Percentiles rank a stretch among this genome's conserved stretches.
Conservation (phyloP, 2,797 vertebrate genomes). For the Paratrypauchen microcephalus region DNA sequence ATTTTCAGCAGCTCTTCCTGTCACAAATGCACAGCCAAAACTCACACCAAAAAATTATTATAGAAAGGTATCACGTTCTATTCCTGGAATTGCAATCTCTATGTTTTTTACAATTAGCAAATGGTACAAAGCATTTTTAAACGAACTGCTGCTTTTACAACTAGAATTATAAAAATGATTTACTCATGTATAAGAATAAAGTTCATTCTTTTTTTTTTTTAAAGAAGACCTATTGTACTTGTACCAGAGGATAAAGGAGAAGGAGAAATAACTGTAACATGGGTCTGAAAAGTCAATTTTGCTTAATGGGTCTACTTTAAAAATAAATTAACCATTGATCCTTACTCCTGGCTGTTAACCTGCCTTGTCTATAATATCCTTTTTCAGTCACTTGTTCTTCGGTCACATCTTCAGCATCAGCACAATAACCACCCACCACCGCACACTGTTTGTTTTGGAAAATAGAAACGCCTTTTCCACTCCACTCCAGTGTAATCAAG, state of each 20-base stretch:
- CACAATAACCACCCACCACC: not conserved
- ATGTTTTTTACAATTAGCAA: not conserved
- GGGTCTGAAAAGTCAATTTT: too few species aligned
- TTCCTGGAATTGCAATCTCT: not conserved
- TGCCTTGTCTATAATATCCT: not conserved
- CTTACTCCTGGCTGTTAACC: not conserved
- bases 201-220: too few species aligned
- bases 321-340: too few species aligned
- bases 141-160: not conserved
- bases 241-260: too few species aligned
- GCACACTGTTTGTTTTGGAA: not conserved
- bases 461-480: conserved; percentile 2
- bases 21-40: too few species aligned
- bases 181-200: not conserved
- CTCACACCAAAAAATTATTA: not conserved
- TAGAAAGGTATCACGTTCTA: not conserved
- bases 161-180: not conserved
- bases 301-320: too few species aligned
- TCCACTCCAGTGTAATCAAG: conserved; percentile 39
- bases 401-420: not conserved
- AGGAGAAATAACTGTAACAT: too few species aligned
- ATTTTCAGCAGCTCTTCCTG: too few species aligned
- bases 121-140: not conserved
- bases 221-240: too few species aligned
- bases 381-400: not conserved